Conservation (phyloP, 2,113 vertebrate species). For the Dipodomys spectabilis region DNA sequence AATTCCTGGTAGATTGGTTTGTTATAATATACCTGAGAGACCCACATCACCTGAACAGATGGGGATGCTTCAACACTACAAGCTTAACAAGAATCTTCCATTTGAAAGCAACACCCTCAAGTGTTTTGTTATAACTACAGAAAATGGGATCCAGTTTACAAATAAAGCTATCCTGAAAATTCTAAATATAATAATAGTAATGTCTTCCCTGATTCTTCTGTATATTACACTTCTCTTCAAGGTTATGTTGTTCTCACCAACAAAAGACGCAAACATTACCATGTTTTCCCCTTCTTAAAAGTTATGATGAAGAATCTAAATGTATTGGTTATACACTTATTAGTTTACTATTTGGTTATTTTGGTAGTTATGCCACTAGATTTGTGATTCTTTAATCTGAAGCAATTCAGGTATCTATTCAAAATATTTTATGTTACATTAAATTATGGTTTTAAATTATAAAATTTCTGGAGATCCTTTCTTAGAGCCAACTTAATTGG, state of each 20-base stretch:
- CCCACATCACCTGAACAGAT: background rate
- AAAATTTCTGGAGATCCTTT: background rate
- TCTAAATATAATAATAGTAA: background rate
- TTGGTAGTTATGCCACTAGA: background rate
- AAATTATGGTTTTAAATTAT: background rate
- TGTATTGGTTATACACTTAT: background rate
- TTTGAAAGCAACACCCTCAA: background rate
- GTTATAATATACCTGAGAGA: background rate
- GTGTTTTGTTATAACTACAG: background rate
- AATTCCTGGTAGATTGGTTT: background rate
- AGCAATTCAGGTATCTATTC: background rate
- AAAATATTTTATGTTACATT: background rate
- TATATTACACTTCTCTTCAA: background rate
- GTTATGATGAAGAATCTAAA: background rate
- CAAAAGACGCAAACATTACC: background rate
- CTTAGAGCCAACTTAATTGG: background rate
- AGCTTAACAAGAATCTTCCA: background rate
- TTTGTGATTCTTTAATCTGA: background rate
- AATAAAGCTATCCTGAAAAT: background rate
- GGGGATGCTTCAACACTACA: background rate
- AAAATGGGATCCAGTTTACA: background rate
- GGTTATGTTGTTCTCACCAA: background rate
- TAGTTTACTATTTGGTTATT: background rate
- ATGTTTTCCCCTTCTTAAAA: background rate
- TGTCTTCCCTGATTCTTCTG: background rate